Evolutionary conservation across 2,797 vertebrate genomes (phyloP), one percentile per base, ranked within the genome.

Genomic region (Myripristis murdjan): DNA sequence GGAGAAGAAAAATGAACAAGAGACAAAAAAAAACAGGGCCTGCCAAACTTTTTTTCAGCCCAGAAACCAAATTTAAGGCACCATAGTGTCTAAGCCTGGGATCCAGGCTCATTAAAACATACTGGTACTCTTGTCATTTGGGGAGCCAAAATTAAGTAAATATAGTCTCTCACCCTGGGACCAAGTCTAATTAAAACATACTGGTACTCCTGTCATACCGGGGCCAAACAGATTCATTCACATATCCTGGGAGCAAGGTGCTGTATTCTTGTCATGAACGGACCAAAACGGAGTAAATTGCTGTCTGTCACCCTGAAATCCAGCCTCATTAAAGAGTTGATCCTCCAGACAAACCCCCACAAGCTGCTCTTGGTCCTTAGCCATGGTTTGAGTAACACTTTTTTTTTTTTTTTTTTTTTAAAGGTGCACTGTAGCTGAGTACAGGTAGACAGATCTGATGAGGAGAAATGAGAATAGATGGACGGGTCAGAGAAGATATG

Each of bases 141-240:
- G 64, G 46, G 77, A 77, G 56, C 23, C 10, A 51, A 79, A 70
- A 46, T 37, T 56, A 61, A 80, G 69, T 66, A 80, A 81, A 87
- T 69, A 79, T 55, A 74, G 77, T 48, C 12, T 62, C 33, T 73
- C 74, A 72, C 56, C 58, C 35, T 18, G 24, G 73, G 76, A 70
- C 28, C 35, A 12, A 11, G 18, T 66, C 73, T 86, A 85, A 89
- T 89, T 90, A 90, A 83, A 83, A 83, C 54, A 67, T 60, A 66
- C 58, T 53, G 70, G 49, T 49, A 31, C 26, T 44, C 18, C 33
- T 80, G 75, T 82, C 64, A 64, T 48, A 18, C 6, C 4, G 47
- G 16, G 41, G 73, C 75, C 72, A 81, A 82, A 81, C 51, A 71
- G 79, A 83, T 76, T 71, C 44, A 66, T 39, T 55, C 0, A 2